Evolutionary conservation across 1,140 invertebrate species (phyloP).

Genomic region (Paramacrobiotus metropolitanus): DNA sequence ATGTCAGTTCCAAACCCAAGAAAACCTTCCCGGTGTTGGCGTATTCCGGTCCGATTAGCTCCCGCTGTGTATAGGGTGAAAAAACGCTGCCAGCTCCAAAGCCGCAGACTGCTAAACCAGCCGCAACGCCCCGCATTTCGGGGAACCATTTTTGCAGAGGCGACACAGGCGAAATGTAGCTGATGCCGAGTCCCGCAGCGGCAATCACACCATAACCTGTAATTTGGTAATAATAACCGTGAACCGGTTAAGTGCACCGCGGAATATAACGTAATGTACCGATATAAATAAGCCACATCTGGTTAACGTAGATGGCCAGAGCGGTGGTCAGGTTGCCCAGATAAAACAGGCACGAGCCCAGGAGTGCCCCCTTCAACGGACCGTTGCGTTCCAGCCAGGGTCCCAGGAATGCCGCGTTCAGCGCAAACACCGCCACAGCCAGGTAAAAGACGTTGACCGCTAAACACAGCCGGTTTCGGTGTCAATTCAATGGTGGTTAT

Average conservation of each 20-base stretch:
- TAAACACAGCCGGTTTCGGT: neutral
- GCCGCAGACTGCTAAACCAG: neutral
- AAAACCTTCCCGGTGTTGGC: neutral
- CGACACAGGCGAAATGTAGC: neutral
- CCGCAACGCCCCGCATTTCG: neutral
- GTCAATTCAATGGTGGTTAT: too few relatives aligned
- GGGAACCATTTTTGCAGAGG: neutral
- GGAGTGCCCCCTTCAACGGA: neutral
- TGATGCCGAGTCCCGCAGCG: neutral
- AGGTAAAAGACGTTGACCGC: neutral
- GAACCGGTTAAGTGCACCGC: too few relatives aligned
- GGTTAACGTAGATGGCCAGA: neutral
- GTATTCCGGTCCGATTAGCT: neutral
- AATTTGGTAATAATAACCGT: too few relatives aligned
- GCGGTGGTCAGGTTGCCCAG: neutral
- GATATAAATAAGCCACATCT: neutral
- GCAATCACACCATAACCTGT: neutral
- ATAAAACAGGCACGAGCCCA: neutral
- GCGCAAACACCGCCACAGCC: neutral
- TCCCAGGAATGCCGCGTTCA: too few relatives aligned
- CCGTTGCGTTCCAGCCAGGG: neutral
- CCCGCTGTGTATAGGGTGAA: neutral
- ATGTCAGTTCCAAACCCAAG: neutral
- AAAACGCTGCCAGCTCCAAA: neutral
- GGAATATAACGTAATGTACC: too few relatives aligned